phyloP scores from a whole-genome alignment of 2,113 vertebrate genomes.

The Syngnathus scovelli region DNA sequence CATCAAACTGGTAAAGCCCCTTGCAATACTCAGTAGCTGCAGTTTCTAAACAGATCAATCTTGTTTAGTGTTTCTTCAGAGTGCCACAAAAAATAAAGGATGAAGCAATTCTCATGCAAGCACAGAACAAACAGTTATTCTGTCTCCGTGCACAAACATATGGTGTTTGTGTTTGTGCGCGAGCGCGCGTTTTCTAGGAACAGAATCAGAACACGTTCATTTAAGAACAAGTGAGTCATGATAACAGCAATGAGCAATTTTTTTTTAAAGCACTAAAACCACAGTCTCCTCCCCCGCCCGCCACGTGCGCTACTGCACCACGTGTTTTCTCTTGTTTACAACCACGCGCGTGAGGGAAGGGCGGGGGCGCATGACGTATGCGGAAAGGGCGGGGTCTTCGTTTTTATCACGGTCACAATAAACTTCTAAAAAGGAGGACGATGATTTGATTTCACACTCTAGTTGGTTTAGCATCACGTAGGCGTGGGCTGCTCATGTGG shows the following conservation, averaged over 20 bases:
- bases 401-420: neutral
- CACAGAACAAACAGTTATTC: neutral
- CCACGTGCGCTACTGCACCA: slow-evolving; percentile 49
- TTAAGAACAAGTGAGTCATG: slow-evolving; percentile 17
- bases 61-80: neutral
- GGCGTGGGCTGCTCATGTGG: too few species aligned
- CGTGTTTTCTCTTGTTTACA: slow-evolving; percentile 65
- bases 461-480: too few species aligned
- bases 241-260: neutral
- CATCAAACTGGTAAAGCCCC: too few species aligned
- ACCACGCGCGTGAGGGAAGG: slow-evolving; percentile 25
- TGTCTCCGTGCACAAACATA: neutral
- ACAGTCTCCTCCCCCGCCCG: slow-evolving; percentile 7
- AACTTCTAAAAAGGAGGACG: too few species aligned
- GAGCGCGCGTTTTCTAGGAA: slow-evolving; percentile 1
- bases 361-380: slow-evolving; percentile 46
- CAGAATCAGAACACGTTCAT: slow-evolving; percentile 18
- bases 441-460: too few species aligned
- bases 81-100: neutral
- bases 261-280: too few species aligned
- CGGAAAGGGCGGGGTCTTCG: slow-evolving; percentile 17
- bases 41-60: neutral
- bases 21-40: too few species aligned
- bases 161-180: neutral
- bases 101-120: neutral